Evolutionary conservation across 2,797 vertebrate species (phyloP), one percentile per base, ranked within the genome.

Genomic region (Potorous gilbertii): DNA sequence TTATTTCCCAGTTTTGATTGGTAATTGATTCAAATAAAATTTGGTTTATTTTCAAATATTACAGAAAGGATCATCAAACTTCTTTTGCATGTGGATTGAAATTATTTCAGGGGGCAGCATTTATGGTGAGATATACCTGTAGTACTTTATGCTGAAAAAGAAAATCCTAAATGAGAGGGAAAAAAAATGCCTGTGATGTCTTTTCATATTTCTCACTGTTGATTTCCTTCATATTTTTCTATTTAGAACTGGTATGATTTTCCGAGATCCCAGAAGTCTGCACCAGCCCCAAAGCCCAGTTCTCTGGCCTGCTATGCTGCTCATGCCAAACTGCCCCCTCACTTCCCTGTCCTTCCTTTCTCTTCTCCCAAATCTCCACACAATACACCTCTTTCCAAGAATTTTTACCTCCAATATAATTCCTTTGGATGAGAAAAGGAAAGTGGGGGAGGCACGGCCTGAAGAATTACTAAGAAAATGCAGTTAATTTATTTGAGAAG

Each of bases 21-120:
- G 92, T 95, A 97, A 90, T 94, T 97, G 96, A 98, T 96, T 97
- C 97, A 96, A 99, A 98, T 99, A 98, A 99, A 99, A 98, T 87
- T 95, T 97, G 95, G 93, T 98, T 98, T 99, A 98, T 99, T 99
- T 99, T 99, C 98, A 98, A 98, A 98, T 97, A 97, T 89, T 97
- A 98, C 50, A 81, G 95, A 97, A 97, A 95, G 56, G 54, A 62
- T 95, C 96, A 90, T 87, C 28, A 96, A 96, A 50, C 55, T 66
- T 97, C 81, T 96, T 16, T 97, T 98, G 90, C 56, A 93, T 62
- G 52, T 93, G 27, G 29, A 54, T 34, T 62, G 93, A 2, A 57
- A n/a, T 16, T 93, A 28, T 94, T 94, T 97, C 54, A 90, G 91
- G 87, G 87, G 56, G 92, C 18, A 89, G 40, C 9, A 5, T 46